Percentiles rank a stretch among this genome's conserved stretches.
Conservation (phyloP, 2,888 invertebrate species). For the Pyrrhopygopsis socrates region DNA sequence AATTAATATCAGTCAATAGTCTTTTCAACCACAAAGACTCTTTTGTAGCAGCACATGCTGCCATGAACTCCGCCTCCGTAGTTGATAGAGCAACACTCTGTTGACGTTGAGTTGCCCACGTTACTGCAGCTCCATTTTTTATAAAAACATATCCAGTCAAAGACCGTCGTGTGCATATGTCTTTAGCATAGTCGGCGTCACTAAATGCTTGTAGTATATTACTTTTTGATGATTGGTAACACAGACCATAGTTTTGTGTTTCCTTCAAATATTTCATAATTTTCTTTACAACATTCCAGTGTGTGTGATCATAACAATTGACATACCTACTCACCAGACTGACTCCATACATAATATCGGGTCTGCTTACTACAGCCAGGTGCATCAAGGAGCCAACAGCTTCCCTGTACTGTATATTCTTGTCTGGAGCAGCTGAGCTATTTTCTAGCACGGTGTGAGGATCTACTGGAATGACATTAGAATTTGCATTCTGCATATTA, state of each 20-base stretch:
- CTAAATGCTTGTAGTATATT: constrained; percentile 45
- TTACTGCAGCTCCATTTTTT: constrained; percentile 14
- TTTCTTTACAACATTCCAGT: constrained; percentile 60
- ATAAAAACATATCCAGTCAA: background rate
- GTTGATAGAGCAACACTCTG: constrained; percentile 51
- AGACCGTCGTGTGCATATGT: constrained; percentile 27
- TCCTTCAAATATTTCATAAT: constrained; percentile 46
- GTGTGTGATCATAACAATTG: background rate
- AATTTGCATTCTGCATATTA: constrained; percentile 49
- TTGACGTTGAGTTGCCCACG: constrained; percentile 37
- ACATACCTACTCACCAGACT: constrained; percentile 72
- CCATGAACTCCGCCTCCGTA: constrained; percentile 63
- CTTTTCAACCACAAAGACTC: constrained; percentile 52
- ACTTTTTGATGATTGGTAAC: background rate
- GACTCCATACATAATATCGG: constrained; percentile 73
- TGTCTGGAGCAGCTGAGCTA: background rate
- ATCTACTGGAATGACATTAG: constrained; percentile 47
- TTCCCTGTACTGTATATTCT: constrained; percentile 61
- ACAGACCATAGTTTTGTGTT: constrained; percentile 45
- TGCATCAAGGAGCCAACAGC: constrained; percentile 74
- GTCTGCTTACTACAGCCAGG: constrained; percentile 62
- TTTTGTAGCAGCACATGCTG: constrained; percentile 58
- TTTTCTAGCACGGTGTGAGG: constrained; percentile 38
- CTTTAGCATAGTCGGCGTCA: constrained; percentile 77
- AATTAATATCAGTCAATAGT: constrained; percentile 39